phyloP scores from a whole-genome alignment of 2,888 invertebrate species.

The Cheilosia pagana region DNA sequence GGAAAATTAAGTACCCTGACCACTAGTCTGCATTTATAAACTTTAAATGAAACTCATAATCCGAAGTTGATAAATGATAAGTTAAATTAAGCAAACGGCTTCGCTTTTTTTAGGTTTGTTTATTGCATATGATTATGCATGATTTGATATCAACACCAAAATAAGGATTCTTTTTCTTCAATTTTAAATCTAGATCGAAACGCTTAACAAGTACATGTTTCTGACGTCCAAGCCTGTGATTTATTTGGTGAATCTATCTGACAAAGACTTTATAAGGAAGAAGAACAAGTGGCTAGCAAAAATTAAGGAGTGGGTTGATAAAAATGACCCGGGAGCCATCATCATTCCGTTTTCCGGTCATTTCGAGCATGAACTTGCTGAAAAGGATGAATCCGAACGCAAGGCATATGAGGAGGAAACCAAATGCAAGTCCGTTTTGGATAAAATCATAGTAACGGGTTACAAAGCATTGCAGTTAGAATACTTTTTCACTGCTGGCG shows the following conservation, averaged over 20 bases:
- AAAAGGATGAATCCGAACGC: slow-evolving; percentile 91
- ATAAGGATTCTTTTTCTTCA: neutral
- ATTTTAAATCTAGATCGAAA: slow-evolving; percentile 91
- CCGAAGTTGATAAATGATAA: no score
- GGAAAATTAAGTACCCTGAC: no score
- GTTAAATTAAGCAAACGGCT: no score
- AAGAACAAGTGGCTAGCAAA: slow-evolving; percentile 98
- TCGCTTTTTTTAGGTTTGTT: no score
- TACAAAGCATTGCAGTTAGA: slow-evolving; percentile 98
- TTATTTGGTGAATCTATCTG: slow-evolving; percentile 98
- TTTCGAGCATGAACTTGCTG: slow-evolving; percentile 93
- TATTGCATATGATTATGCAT: no score
- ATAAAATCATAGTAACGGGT: slow-evolving; percentile 98
- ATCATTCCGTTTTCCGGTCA: slow-evolving; percentile 98
- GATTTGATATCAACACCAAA: neutral
- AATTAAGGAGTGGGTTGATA: slow-evolving; percentile 99
- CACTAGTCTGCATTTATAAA: no score
- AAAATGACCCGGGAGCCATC: slow-evolving; percentile 95
- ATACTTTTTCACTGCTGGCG: slow-evolving; percentile 99
- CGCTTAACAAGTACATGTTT: slow-evolving; percentile 97
- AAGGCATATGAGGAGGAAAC: slow-evolving; percentile 92
- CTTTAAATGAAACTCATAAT: no score
- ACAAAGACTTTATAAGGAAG: slow-evolving; percentile 98
- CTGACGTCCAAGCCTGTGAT: slow-evolving; percentile 98
- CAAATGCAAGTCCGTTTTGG: slow-evolving; percentile 92